Percentiles rank a stretch among this genome's conserved stretches.
These are phyloP conservation scores for Scaptomyza graminum DNA, from an alignment of 1,140 invertebrate species.

Conservation along the genomic window DNA sequence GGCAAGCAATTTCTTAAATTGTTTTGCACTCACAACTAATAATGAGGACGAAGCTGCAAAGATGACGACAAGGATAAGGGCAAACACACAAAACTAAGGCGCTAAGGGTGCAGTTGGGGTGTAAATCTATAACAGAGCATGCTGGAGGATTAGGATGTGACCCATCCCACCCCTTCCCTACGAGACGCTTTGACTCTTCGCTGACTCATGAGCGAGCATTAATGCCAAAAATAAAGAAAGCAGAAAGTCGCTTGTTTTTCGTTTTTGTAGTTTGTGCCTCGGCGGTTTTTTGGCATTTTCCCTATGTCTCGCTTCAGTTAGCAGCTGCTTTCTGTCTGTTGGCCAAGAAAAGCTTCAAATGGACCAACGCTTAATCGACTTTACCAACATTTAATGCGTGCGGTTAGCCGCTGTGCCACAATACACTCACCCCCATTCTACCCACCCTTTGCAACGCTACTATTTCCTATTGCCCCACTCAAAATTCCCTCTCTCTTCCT, in stretches of 20 bases:
- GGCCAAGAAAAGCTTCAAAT: constrained; percentile 33
- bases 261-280: constrained; percentile 25
- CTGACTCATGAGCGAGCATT: constrained; percentile 43
- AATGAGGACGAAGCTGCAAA: constrained; percentile 42
- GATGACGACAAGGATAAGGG: constrained; percentile 36
- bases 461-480: not conserved
- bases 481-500: constrained; percentile 4
- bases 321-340: constrained; percentile 41
- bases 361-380: constrained; percentile 72
- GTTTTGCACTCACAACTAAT: constrained; percentile 68
- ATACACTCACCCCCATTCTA: not conserved
- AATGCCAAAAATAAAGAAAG: constrained; percentile 6
- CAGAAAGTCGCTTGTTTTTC: constrained; percentile 5
- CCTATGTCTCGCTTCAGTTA: constrained; percentile 3
- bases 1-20: constrained; percentile 65
- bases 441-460: not conserved
- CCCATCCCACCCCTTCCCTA: not conserved
- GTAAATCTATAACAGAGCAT: not conserved
- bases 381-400: constrained; percentile 78
- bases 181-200: not conserved
- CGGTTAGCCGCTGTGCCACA: constrained; percentile 52
- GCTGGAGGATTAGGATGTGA: not conserved
- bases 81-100: not conserved
- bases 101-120: constrained; percentile 1
- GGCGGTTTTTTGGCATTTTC: not conserved